phyloP scores from a whole-genome alignment of 2,888 invertebrate genomes.

The Acleris sparsana region DNA sequence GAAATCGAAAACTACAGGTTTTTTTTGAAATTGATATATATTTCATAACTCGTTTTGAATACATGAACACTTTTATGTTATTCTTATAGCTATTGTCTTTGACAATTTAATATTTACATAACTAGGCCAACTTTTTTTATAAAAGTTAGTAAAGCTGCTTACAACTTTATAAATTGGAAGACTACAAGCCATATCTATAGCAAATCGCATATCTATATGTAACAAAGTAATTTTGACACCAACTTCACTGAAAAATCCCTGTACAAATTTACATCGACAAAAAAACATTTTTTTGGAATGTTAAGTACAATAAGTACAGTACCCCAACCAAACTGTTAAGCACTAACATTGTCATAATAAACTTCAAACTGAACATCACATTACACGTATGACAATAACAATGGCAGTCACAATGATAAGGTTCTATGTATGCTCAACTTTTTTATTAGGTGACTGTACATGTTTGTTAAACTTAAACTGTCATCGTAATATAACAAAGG shows the following conservation, averaged over 20 bases:
- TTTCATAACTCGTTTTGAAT: slow-evolving; percentile 15
- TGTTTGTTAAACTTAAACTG: background rate
- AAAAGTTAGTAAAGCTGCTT: background rate
- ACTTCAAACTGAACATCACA: no score
- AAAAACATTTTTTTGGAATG: slow-evolving; percentile 23
- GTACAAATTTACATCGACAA: slow-evolving; percentile 14
- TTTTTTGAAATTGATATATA: slow-evolving; percentile 14
- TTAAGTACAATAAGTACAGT: slow-evolving; percentile 32
- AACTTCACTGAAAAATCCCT: slow-evolving; percentile 15
- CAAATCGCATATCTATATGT: background rate
- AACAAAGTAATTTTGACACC: background rate
- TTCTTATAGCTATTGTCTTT: slow-evolving; percentile 17
- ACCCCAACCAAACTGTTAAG: no score
- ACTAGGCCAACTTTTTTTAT: no score
- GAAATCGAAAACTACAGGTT: no score
- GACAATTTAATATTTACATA: background rate
- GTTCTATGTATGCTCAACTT: no score
- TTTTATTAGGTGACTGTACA: no score
- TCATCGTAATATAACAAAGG: background rate
- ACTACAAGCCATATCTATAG: background rate
- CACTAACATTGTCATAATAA: no score
- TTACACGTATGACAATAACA: no score
- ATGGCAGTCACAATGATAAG: no score
- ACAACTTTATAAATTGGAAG: slow-evolving; percentile 11
- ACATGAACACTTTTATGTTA: slow-evolving; percentile 4